phyloP scores from a whole-genome alignment of 1,140 invertebrate genomes.

The Conus ventricosus region DNA sequence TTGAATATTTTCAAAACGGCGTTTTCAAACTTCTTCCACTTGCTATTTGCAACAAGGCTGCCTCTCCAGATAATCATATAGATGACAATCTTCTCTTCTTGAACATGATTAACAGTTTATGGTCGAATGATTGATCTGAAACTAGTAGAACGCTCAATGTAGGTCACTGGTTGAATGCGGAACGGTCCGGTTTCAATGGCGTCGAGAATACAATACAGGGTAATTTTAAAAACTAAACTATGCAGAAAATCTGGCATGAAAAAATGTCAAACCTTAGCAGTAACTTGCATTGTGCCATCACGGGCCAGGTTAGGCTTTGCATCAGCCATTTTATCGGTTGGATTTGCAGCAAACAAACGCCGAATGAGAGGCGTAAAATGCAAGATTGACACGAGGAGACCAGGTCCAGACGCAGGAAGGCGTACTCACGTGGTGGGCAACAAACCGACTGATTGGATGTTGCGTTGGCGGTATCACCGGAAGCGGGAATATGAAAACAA shows the following conservation, averaged over 20 bases:
- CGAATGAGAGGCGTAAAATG: slow-evolving; percentile 52
- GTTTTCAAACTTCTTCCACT: slow-evolving; percentile 17
- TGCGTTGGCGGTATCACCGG: slow-evolving; percentile 53
- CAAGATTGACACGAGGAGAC: slow-evolving; percentile 61
- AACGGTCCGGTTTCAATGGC: slow-evolving; percentile 26
- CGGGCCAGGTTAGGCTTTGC: slow-evolving; percentile 63
- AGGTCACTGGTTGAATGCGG: slow-evolving; percentile 32
- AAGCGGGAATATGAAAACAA: slow-evolving; percentile 66
- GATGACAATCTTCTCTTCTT: not conserved
- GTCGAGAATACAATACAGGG: slow-evolving; percentile 21
- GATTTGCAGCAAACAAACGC: slow-evolving; percentile 46
- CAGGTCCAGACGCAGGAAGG: slow-evolving; percentile 54
- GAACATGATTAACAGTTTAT: not conserved
- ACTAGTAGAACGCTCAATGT: slow-evolving; percentile 13
- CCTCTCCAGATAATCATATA: not conserved
- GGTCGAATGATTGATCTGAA: not conserved
- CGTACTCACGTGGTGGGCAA: slow-evolving; percentile 66
- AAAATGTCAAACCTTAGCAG: slow-evolving; percentile 68
- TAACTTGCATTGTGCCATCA: slow-evolving; percentile 71
- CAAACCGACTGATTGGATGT: slow-evolving; percentile 55
- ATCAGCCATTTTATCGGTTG: slow-evolving; percentile 61
- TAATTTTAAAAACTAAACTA: slow-evolving; percentile 39
- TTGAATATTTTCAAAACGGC: slow-evolving; percentile 41
- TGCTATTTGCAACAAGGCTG: not conserved
- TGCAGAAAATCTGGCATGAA: slow-evolving; percentile 36